A percentile compares a stretch with the other conserved stretches of the same genome.
These are phyloP conservation scores for Nannospalax galili DNA, from an alignment of 2,113 vertebrate species.

Conservation along the genomic window DNA sequence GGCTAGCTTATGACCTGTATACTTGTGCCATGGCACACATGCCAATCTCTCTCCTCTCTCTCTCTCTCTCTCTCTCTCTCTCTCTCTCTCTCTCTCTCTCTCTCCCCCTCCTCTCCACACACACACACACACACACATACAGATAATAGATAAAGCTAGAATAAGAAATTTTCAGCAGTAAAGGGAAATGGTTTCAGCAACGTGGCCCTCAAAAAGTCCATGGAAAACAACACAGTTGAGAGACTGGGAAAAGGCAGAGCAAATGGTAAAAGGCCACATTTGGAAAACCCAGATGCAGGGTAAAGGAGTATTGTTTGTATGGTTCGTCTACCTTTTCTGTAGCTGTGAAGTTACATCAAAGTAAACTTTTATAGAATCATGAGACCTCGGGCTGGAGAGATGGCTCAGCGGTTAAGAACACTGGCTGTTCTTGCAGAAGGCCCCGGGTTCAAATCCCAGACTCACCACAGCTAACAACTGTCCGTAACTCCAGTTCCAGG, in stretches of 20 bases:
- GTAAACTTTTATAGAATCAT: not conserved
- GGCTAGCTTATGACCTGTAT: no score
- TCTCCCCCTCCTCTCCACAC: no score
- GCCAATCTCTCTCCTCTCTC: not conserved
- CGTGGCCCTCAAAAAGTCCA: not conserved
- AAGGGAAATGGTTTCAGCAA: not conserved
- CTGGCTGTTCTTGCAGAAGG: no score
- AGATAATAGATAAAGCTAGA: not conserved
- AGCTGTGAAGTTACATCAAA: not conserved
- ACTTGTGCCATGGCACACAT: fast-evolving
- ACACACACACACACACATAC: no score
- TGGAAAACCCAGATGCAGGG: not conserved
- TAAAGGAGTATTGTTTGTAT: not conserved
- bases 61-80: no score
- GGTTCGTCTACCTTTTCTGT: not conserved
- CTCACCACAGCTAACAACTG: no score
- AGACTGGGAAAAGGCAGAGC: not conserved
- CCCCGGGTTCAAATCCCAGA: no score
- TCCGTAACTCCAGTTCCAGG: no score
- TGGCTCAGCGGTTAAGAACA: no score
- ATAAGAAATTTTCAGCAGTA: not conserved
- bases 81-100: no score
- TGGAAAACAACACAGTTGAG: not conserved
- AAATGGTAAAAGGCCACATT: not conserved
- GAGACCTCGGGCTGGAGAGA: no score